Conservation (phyloP, 1,140 invertebrate genomes). For the Diabrotica virgifera region DNA sequence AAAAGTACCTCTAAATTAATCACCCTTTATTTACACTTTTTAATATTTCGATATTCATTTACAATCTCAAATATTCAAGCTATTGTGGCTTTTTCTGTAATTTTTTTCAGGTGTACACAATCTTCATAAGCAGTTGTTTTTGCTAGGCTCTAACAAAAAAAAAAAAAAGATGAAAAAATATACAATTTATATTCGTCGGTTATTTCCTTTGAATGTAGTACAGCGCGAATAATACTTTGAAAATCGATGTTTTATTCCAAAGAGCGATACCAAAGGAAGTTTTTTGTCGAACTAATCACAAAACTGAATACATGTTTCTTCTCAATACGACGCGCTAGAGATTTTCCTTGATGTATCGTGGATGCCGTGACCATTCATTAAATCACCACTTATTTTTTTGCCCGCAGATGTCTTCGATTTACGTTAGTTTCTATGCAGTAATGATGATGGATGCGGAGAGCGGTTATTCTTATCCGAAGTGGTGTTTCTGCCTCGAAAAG, state of each 20-base stretch:
- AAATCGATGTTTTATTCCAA: neutral
- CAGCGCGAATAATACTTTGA: conserved; percentile 2
- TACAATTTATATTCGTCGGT: neutral
- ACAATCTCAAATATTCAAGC: no score
- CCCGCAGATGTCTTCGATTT: neutral
- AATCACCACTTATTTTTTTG: conserved; percentile 1
- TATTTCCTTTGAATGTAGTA: neutral
- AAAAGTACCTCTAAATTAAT: no score
- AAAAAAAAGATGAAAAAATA: no score
- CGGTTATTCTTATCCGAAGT: no score
- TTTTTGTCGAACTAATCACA: conserved; percentile 1
- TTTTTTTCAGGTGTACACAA: no score
- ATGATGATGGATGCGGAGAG: neutral
- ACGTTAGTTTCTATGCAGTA: neutral
- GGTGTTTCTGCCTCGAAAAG: no score
- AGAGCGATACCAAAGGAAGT: neutral
- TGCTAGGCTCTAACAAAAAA: no score
- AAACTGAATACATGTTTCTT: conserved; percentile 3
- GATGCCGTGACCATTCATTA: neutral
- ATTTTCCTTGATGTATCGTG: conserved; percentile 3
- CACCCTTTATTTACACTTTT: no score
- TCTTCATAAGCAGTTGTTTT: no score
- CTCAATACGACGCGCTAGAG: conserved; percentile 1
- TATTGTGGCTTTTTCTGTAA: no score
- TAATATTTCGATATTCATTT: no score